These are phyloP conservation scores for Phoenoteleia sp. DNA, from an alignment of 2,888 invertebrate genomes.

Conservation along the genomic window DNA sequence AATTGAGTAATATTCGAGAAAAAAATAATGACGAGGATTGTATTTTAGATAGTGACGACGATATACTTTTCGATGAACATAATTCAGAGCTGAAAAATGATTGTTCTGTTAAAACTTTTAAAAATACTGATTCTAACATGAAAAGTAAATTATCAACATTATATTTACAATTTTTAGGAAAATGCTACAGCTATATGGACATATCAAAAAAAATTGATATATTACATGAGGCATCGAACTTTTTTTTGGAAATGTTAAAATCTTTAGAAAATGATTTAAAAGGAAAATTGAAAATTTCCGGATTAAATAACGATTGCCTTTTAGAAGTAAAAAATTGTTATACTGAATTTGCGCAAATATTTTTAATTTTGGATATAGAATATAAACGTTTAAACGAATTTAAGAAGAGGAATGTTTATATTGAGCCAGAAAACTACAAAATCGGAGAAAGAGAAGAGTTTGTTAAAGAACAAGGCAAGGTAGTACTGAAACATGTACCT, in stretches of 20 bases:
- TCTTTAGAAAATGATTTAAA: neutral
- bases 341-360: neutral
- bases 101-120: too few relatives aligned
- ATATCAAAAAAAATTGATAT: neutral
- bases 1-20: too few relatives aligned
- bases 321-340: neutral
- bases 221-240: neutral
- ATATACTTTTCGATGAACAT: too few relatives aligned
- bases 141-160: neutral
- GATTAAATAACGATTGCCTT: neutral
- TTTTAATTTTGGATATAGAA: neutral
- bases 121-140: neutral
- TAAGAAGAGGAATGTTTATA: neutral
- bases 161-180: neutral
- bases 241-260: neutral
- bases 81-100: too few relatives aligned
- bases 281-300: neutral
- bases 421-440: slow-evolving; percentile 1
- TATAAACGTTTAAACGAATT: neutral
- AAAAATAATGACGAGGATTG: too few relatives aligned
- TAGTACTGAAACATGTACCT: slow-evolving; percentile 19
- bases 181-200: neutral
- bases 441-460: slow-evolving; percentile 23
- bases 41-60: too few relatives aligned
- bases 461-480: slow-evolving; percentile 2